phyloP scores from a whole-genome alignment of 2,797 vertebrate species.

The Acrossocheilus fasciatus region DNA sequence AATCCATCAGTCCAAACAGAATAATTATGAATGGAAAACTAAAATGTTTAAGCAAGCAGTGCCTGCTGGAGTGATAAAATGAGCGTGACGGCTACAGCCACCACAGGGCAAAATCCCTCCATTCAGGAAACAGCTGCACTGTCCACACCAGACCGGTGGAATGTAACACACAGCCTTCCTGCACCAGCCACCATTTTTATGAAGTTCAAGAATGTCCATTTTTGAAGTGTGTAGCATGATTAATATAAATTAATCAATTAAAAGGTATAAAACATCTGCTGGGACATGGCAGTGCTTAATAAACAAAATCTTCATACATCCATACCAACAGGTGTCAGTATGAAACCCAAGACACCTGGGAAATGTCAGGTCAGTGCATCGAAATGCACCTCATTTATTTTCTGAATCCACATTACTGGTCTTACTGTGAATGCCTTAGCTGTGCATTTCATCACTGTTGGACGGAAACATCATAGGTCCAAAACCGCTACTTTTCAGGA shows the following conservation, averaged over 20 bases:
- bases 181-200: neutral
- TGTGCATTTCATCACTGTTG: neutral
- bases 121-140: conserved; percentile 21
- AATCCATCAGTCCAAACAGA: neutral
- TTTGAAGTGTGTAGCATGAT: neutral
- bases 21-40: conserved; percentile 2
- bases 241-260: neutral
- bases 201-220: neutral
- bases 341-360: neutral
- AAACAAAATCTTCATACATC: neutral
- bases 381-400: neutral
- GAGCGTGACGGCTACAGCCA: neutral
- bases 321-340: neutral
- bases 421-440: neutral
- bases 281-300: neutral
- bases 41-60: neutral
- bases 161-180: conserved; percentile 1
- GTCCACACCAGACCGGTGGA: neutral
- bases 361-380: neutral
- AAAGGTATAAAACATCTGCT: neutral
- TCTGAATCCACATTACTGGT: neutral
- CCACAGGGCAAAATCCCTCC: neutral
- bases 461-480: neutral
- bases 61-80: neutral
- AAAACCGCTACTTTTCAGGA: no score